phyloP scores from a whole-genome alignment of 35 echinoderm and acorn worm species.

The Apostichopus parvimensis region DNA sequence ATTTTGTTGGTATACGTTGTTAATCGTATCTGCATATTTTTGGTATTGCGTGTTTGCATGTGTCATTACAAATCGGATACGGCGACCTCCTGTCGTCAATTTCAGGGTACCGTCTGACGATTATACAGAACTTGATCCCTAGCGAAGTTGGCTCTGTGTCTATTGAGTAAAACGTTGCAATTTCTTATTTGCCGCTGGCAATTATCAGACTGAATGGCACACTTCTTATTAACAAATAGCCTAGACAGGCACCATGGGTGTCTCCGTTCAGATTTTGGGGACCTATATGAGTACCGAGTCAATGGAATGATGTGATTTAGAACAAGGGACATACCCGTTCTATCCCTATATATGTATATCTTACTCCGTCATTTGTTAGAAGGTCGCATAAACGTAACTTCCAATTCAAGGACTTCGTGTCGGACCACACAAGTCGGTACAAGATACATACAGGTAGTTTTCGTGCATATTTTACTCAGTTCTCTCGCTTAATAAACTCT shows the following conservation, averaged over 20 bases:
- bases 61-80: slow-evolving; percentile 11
- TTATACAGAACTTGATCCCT: neutral
- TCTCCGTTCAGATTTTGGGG: neutral
- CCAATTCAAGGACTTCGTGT: too few species aligned
- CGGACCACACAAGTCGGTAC: too few species aligned
- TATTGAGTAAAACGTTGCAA: neutral
- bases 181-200: neutral
- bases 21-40: slow-evolving; percentile 26
- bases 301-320: too few species aligned
- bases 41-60: slow-evolving; percentile 35
- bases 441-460: too few species aligned
- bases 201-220: neutral
- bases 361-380: too few species aligned
- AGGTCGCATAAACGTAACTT: too few species aligned
- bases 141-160: slow-evolving; percentile 2
- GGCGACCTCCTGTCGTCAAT: slow-evolving; percentile 23
- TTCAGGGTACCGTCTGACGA: neutral
- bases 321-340: too few species aligned
- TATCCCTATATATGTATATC: too few species aligned
- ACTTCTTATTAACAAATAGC: neutral
- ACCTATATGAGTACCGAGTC: too few species aligned
- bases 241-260: neutral
- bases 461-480: too few species aligned
- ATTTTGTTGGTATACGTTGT: neutral
- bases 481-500: too few species aligned